Conservation (phyloP, 1,140 invertebrate genomes). For the Papilio helenus region DNA sequence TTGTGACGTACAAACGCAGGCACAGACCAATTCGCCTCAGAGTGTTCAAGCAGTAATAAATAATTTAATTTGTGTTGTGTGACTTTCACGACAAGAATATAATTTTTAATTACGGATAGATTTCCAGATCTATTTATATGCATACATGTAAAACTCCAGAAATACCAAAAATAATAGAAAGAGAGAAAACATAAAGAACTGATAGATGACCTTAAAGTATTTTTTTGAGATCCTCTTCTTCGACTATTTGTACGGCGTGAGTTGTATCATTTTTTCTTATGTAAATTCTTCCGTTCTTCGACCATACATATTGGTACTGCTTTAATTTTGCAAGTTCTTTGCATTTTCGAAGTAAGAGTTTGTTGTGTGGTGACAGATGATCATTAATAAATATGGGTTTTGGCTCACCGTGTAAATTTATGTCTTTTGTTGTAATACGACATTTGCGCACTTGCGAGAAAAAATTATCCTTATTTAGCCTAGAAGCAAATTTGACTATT, state of each 20-base stretch:
- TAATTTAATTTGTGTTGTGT: too few species aligned
- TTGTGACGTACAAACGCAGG: too few species aligned
- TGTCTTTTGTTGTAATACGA: slow-evolving; percentile 33
- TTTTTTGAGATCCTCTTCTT: slow-evolving; percentile 15
- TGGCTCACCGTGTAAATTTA: slow-evolving; percentile 28
- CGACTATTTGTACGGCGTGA: slow-evolving; percentile 35
- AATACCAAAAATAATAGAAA: too few species aligned
- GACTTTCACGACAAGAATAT: too few species aligned
- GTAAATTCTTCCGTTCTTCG: slow-evolving; percentile 43
- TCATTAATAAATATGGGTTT: slow-evolving; percentile 40
- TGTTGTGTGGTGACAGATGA: slow-evolving; percentile 40
- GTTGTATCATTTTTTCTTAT: slow-evolving; percentile 40
- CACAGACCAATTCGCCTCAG: too few species aligned
- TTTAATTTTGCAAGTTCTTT: slow-evolving; percentile 43
- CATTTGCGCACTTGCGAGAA: slow-evolving; percentile 35
- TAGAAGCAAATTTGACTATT: slow-evolving; percentile 35
- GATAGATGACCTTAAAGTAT: neutral
- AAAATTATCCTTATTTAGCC: slow-evolving; percentile 41
- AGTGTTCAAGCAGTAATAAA: too few species aligned
- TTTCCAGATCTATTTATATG: too few species aligned
- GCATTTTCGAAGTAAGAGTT: slow-evolving; percentile 35
- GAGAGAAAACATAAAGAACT: too few species aligned
- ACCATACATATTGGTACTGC: slow-evolving; percentile 42
- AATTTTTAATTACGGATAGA: too few species aligned
- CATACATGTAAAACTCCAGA: too few species aligned